These are phyloP conservation scores for Hucho hucho DNA, from an alignment of 2,113 vertebrate species.

Conservation along the genomic window DNA sequence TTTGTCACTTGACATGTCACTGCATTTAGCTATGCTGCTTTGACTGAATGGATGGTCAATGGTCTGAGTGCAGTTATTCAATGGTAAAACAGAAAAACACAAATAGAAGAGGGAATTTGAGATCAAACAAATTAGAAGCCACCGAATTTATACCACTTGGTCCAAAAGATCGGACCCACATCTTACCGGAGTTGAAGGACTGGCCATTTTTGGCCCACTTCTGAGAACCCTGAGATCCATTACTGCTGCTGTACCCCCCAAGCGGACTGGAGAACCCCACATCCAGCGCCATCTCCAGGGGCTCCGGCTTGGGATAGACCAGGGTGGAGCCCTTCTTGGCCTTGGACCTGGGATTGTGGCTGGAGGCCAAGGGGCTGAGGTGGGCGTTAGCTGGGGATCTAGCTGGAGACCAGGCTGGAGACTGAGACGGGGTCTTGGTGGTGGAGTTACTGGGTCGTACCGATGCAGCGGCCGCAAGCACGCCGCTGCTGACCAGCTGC, in stretches of 20 bases:
- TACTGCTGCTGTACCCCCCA: slow-evolving; percentile 3
- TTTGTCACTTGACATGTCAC: background rate
- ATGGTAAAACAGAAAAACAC: background rate
- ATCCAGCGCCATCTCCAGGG: slow-evolving; percentile 53
- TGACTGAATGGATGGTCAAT: background rate
- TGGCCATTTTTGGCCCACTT: slow-evolving; percentile 20
- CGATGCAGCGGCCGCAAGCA: slow-evolving; percentile 17
- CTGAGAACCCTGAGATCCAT: background rate
- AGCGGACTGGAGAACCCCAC: slow-evolving; percentile 9
- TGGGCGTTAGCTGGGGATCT: background rate
- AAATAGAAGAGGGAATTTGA: background rate
- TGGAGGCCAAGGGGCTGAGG: background rate
- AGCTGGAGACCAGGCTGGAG: too few relatives aligned
- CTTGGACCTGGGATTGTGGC: slow-evolving; percentile 55
- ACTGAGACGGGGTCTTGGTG: slow-evolving; percentile 10
- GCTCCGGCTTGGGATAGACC: slow-evolving; percentile 74
- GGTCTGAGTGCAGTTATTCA: background rate
- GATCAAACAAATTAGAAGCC: background rate
- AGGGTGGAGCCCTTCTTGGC: slow-evolving; percentile 72
- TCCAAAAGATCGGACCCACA: background rate
- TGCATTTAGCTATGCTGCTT: background rate
- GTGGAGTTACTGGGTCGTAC: background rate
- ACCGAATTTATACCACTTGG: background rate
- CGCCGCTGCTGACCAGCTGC: slow-evolving; percentile 65
- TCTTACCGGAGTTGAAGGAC: slow-evolving; percentile 39